Base-by-base conservation (phyloP, 2,113 vertebrate genomes). In the Onychostoma macrolepis region DNA sequence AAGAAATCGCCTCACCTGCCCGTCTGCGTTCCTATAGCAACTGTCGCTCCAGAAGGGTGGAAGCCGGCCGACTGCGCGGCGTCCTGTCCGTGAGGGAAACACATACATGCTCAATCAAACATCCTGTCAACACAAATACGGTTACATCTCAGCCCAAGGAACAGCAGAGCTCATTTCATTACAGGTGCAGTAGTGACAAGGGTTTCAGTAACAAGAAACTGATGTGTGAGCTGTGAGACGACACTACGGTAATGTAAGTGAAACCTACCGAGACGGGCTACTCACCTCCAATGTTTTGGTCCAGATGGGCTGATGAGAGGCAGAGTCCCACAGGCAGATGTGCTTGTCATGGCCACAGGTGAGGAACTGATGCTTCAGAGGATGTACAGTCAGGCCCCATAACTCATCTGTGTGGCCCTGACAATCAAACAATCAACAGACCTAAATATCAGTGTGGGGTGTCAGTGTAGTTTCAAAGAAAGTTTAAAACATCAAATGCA, bases 351-450 rank as follows among this genome's bases (percentile, higher is more conserved):
- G 96, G 1, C 98, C 97, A 86, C 98, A 98, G 76, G 97, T 99
- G 90, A 99, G 93, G 91, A 99, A 99, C 85, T 97, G 97, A 85
- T 96, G 94, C 89, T 96, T 98, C 30, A 93, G 94, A 67, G 97
- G 96, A 80, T 99, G 97, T 13, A 96, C 91, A n/a, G 97, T 96
- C 90, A 99, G 95, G 69, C 98, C 98, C 98, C 98, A 99, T 3
- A 99, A 92, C 90, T 99, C 98, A 87, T 99, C 98, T 0, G 96
- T 99, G 92, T 99, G 98, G 84, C 97, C 97, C 98, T 99, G 87
- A 2, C 85, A 77, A 86, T 69, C 38, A 41, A 41, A 69, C 48
- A 45, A 5, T 17, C n/a, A 45, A 69, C 56, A 58, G 7, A 58
- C 56, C 3, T 58, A 7, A 24, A 24, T 8, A 24, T 24, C 56